These are phyloP conservation scores for Eupeodes latifasciatus DNA, from an alignment of 2,888 invertebrate genomes.

Conservation along the genomic window DNA sequence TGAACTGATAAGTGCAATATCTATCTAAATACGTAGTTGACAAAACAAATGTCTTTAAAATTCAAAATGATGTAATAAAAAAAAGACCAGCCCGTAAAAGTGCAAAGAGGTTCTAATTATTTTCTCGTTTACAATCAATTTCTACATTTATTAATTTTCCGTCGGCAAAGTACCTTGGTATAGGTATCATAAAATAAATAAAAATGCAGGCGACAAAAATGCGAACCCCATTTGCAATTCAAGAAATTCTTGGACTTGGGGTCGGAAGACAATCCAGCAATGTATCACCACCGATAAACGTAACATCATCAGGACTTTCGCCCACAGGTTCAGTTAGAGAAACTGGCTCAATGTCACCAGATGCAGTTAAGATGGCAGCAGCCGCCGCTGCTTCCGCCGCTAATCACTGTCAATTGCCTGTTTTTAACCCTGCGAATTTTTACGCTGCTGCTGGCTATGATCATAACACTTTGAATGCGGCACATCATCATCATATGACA, in stretches of 20 bases:
- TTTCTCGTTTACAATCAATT: constrained; percentile 3
- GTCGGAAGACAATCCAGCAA: constrained; percentile 79
- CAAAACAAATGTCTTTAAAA: neutral
- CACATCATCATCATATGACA: constrained; percentile 84
- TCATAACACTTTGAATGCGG: constrained; percentile 81
- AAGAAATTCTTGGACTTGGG: constrained; percentile 83
- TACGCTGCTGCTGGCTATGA: constrained; percentile 84
- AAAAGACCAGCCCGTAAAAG: constrained; percentile 26
- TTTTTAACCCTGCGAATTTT: constrained; percentile 84
- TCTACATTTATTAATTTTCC: constrained; percentile 22
- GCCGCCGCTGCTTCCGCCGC: constrained; percentile 83
- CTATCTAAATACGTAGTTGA: constrained; percentile 6
- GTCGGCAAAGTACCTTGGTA: constrained; percentile 58
- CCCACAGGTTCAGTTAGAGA: constrained; percentile 58
- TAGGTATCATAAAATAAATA: neutral
- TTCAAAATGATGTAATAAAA: constrained; percentile 57
- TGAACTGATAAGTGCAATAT: constrained; percentile 64
- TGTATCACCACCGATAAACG: constrained; percentile 76
- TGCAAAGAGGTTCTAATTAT: constrained; percentile 22
- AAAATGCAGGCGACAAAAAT: constrained; percentile 84
- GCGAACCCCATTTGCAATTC: constrained; percentile 84
- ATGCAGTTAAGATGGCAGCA: constrained; percentile 82
- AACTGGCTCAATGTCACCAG: constrained; percentile 82
- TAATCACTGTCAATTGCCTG: constrained; percentile 83
- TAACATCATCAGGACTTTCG: constrained; percentile 58